These are phyloP conservation scores for Sebastes steindachneri DNA, from an alignment of 2,797 vertebrate genomes.

Conservation along the genomic window DNA sequence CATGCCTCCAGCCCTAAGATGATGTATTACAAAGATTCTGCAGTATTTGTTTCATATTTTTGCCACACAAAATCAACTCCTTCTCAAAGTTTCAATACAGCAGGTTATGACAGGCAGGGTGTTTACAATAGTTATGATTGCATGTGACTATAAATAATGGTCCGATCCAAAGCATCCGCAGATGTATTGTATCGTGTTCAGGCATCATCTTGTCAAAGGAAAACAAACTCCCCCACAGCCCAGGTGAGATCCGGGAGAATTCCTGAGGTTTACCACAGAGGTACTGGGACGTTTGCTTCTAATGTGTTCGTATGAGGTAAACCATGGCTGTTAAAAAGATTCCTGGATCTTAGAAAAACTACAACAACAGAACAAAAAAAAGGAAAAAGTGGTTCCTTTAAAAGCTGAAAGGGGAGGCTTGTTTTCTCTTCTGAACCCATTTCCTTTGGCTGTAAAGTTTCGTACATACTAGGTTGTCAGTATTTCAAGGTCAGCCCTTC, in stretches of 20 bases:
- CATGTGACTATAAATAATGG: slow-evolving; percentile 6
- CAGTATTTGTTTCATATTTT: background rate
- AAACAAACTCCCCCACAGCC: background rate
- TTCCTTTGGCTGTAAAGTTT: slow-evolving; percentile 36
- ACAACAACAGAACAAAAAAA: background rate
- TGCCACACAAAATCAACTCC: background rate
- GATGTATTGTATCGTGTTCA: slow-evolving; percentile 1
- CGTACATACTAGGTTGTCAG: slow-evolving; percentile 47
- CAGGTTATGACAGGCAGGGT: slow-evolving; percentile 28
- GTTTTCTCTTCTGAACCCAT: slow-evolving; percentile 26
- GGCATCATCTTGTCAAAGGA: background rate
- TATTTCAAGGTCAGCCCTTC: slow-evolving; percentile 42
- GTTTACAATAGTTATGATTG: slow-evolving; percentile 12
- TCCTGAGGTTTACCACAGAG: slow-evolving; percentile 5
- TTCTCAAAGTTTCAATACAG: slow-evolving; percentile 13
- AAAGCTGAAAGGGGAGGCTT: slow-evolving; percentile 11
- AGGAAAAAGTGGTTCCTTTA: background rate
- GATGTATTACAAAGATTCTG: background rate
- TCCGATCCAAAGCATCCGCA: background rate
- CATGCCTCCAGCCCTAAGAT: background rate
- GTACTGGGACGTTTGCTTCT: background rate
- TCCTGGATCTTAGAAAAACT: background rate
- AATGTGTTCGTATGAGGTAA: background rate
- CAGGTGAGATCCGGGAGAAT: slow-evolving; percentile 19
- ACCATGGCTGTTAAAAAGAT: background rate